Base-by-base conservation (phyloP, 2,113 vertebrate genomes). In the Arothron firmamentum region DNA sequence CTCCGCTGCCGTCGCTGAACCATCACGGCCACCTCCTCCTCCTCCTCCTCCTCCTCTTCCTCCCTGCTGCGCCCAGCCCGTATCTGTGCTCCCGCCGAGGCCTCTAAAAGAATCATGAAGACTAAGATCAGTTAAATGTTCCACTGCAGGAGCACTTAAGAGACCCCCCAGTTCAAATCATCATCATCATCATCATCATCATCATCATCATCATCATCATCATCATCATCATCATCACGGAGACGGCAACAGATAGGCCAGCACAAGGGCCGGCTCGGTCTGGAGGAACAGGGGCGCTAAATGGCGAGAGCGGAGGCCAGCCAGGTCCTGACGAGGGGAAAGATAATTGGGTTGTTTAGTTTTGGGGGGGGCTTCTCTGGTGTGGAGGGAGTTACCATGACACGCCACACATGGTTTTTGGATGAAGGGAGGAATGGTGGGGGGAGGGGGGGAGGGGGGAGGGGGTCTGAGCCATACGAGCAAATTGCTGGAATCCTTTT, bases 261-360 rank as follows among this genome's bases (percentile, higher is more conserved):
- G 70, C 65, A 38, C 34, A 62, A 38, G 75, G 77, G 65, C 61
- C 11, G 21, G 61, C 66, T 73, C 69, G 65, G 47, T 63, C 55
- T 67, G 71, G 67, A 73, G 77, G 57, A 68, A 74, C 56, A 52
- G 51, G 41, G 54, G 49, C 46, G 59, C 66, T 74, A 25, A 57
- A 79, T 61, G 79, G 78, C 58, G 67, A 67, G 75, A 78, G 59
- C 54, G 66, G 64, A 85, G 63, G 77, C 52, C 16, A 78, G 79
- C 78, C 83, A 83, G 78, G 67, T 72, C 77, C 80, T 85, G 81
- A 87, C 60, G 77, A 85, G 75, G 83, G 62, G 56, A 72, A 75
- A 82, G 82, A 84, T 86, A 85, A 89, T 87, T 80, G 84, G 85
- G 78, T 83, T 85, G 78, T 86, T 88, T 86, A 74, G 83, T 82